Base-by-base conservation (phyloP, 2,888 invertebrate genomes). In the Pasiphila rectangulata region DNA sequence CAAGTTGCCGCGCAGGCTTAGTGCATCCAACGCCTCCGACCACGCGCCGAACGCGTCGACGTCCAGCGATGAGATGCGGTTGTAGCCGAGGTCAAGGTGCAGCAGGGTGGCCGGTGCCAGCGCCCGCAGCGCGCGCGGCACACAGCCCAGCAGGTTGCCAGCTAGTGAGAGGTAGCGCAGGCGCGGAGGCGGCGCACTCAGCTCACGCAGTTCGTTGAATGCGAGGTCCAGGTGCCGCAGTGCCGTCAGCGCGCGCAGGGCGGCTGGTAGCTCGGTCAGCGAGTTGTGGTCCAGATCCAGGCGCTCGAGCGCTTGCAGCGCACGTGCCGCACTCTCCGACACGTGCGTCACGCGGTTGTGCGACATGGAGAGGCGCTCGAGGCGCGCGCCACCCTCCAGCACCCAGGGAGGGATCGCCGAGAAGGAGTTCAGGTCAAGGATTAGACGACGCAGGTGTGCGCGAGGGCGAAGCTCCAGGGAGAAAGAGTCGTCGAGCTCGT, bases 21-120 rank as follows among this genome's bases (percentile, higher is more conserved):
- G 88, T 16, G 95, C 95, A 61, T 91, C 92, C 38, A 96, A 81
- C 54, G 92, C 92, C 6, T 89, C 86, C 0, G 94, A 93, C 95
- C 95, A 96, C 7, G 90, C 85, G 0, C 88, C 82, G 63, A 96
- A 95, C 57, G 92, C 92, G 3, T 91, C 92, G 19, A 91, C 90
- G 12, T 90, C 86, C 35, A 95, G 88, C 39, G 92, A 90, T 4
- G 90, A 83, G 32, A 96, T 94, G 55, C 92, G 92, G 69, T 96
- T 96, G 74, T 95, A 96, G 1, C 95, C 94, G 42, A 96, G 89
- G 69, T 96, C 96, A 32, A 96, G 89, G 68, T 96, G 94, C 2
- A 51, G 48, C 2, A 83, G 57, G 1, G 94, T 85, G 4, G 94
- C 82, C 57, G 92, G 91, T 1, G 90, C 89, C 63, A 95, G 47